Evolutionary conservation across 2,888 invertebrate genomes (phyloP).

Genomic region (Lutraria lutraria): DNA sequence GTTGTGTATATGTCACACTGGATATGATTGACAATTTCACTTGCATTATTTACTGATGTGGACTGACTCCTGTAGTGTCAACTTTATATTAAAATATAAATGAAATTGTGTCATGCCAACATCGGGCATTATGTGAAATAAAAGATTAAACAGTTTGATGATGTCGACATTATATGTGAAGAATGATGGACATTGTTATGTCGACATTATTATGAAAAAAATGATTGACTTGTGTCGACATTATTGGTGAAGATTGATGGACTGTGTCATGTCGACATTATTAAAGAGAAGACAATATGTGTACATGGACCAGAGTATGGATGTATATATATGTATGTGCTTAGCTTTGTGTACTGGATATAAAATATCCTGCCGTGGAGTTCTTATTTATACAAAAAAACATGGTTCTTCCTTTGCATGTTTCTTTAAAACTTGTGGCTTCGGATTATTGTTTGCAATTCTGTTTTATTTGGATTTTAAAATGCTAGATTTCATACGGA

Average conservation of each 20-base stretch:
- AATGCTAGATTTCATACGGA: background rate
- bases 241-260: background rate
- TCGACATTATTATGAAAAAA: no score
- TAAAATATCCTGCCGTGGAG: background rate
- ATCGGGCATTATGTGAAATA: no score
- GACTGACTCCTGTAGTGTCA: no score
- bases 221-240: no score
- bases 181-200: no score
- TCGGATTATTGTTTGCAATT: constrained; percentile 2
- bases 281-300: background rate
- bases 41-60: no score
- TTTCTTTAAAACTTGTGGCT: background rate
- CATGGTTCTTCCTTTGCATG: background rate
- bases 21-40: background rate
- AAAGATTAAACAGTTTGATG: no score
- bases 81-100: no score
- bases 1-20: background rate
- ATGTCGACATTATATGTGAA: no score
- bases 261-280: background rate
- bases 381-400: constrained; percentile 7
- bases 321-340: constrained; percentile 20
- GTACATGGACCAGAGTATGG: background rate
- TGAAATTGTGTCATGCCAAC: no score
- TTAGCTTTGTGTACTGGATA: background rate
- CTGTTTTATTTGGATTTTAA: constrained; percentile 8